phyloP scores from a whole-genome alignment of 2,888 invertebrate species.

The Timema podura region DNA sequence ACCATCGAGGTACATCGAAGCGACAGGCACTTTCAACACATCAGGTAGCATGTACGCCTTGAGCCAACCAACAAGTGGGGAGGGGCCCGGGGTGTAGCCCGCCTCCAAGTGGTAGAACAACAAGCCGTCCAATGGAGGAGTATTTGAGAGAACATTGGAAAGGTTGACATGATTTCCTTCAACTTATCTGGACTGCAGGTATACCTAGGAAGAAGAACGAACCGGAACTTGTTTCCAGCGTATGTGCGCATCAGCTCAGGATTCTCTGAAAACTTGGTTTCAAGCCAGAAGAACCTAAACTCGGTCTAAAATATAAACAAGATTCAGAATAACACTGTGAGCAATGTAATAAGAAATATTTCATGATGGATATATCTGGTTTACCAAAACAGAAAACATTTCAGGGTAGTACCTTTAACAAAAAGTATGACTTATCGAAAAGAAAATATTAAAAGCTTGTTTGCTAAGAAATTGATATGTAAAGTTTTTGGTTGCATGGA shows the following conservation, averaged over 20 bases:
- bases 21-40: slow-evolving; percentile 51
- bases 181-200: slow-evolving; percentile 48
- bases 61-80: slow-evolving; percentile 90
- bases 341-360: too few relatives aligned
- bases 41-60: slow-evolving; percentile 85
- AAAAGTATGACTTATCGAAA: too few relatives aligned
- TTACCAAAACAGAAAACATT: too few relatives aligned
- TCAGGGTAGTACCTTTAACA: too few relatives aligned
- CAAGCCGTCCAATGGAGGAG: slow-evolving; percentile 68
- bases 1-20: background rate
- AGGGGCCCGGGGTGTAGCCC: slow-evolving; percentile 71
- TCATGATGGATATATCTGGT: too few relatives aligned
- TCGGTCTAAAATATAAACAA: slow-evolving; percentile 57
- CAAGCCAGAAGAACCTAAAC: slow-evolving; percentile 81
- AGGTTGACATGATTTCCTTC: slow-evolving; percentile 45
- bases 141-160: background rate
- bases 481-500: too few relatives aligned
- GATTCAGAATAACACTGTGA: too few relatives aligned
- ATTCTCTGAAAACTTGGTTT: slow-evolving; percentile 55
- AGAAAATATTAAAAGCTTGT: too few relatives aligned
- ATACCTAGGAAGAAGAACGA: background rate
- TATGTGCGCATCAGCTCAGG: slow-evolving; percentile 39
- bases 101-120: slow-evolving; percentile 85
- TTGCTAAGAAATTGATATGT: too few relatives aligned
- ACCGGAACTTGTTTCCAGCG: slow-evolving; percentile 34